Evolutionary conservation across 2,113 vertebrate genomes (phyloP).

Genomic region (Anseranas semipalmata): DNA sequence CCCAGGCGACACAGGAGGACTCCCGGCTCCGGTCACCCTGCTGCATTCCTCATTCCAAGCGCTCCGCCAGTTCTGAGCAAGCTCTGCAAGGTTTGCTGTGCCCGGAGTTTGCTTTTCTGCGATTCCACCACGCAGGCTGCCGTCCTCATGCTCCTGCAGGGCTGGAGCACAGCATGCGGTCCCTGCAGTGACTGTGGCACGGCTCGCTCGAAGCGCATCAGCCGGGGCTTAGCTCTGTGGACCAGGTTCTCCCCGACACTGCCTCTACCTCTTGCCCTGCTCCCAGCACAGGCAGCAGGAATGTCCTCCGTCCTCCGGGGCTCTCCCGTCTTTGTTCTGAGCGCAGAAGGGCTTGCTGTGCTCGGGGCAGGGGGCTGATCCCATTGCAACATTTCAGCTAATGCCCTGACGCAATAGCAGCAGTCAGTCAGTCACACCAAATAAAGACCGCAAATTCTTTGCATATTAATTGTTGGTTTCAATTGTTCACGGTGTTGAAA

Average conservation of each 20-base stretch:
- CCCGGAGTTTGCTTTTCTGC: neutral
- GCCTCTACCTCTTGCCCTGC: neutral
- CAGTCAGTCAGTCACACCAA: neutral
- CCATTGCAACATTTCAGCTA: neutral
- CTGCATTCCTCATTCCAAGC: neutral
- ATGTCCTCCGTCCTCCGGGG: neutral
- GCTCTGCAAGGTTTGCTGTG: neutral
- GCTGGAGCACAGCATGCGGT: neutral
- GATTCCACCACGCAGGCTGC: neutral
- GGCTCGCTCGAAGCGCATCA: rapidly evolving
- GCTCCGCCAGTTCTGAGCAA: neutral
- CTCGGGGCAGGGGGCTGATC: slow-evolving; percentile 17
- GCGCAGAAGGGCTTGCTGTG: slow-evolving; percentile 41
- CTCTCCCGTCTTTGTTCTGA: neutral
- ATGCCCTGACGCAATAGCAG: neutral
- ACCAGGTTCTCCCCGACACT: neutral
- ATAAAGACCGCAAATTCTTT: slow-evolving; percentile 31
- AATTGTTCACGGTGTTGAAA: slow-evolving; percentile 27
- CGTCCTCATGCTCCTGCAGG: rapidly evolving
- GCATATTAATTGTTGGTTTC: slow-evolving; percentile 53
- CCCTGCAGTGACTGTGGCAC: neutral
- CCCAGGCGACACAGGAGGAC: neutral
- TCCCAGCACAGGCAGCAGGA: neutral
- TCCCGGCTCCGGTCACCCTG: neutral
- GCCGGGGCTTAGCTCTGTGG: neutral